A percentile compares a stretch with the other conserved stretches of the same genome.
Evolutionary conservation across 2,888 invertebrate genomes (phyloP).

Genomic region (Chloromyia formosa): DNA sequence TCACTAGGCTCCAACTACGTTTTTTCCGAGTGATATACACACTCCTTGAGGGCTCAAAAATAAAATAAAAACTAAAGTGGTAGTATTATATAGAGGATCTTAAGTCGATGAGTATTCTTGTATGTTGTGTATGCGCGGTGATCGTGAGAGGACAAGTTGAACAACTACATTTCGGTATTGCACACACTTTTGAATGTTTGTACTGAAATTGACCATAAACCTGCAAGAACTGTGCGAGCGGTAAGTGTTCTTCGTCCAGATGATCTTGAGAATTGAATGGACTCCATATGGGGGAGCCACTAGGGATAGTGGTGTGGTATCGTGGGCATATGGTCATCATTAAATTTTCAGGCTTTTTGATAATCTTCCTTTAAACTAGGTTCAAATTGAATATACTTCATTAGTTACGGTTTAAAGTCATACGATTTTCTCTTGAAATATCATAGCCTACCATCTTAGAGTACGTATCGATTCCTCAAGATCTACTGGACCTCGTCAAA

Average conservation of each 20-base stretch:
- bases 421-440: no score
- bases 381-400: no score
- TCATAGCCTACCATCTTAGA: no score
- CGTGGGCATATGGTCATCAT: neutral
- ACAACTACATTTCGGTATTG: slow-evolving; percentile 36
- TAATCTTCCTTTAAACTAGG: no score
- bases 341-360: no score
- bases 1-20: slow-evolving; percentile 27
- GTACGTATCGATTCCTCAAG: no score
- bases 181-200: slow-evolving; percentile 27
- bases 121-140: neutral
- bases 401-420: no score
- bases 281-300: neutral
- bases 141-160: slow-evolving; percentile 38
- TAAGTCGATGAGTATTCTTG: slow-evolving; percentile 21
- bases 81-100: slow-evolving; percentile 22
- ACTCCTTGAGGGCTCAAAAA: slow-evolving; percentile 16
- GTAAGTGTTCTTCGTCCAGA: slow-evolving; percentile 20
- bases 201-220: slow-evolving; percentile 35
- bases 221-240: neutral
- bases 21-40: slow-evolving; percentile 37
- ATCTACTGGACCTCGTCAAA: no score
- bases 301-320: neutral
- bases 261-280: slow-evolving; percentile 3
- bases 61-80: no score